Percentiles rank a stretch among this genome's conserved stretches.
These are phyloP conservation scores for Sebastes umbrosus DNA, from an alignment of 2,797 vertebrate genomes.

Conservation along the genomic window DNA sequence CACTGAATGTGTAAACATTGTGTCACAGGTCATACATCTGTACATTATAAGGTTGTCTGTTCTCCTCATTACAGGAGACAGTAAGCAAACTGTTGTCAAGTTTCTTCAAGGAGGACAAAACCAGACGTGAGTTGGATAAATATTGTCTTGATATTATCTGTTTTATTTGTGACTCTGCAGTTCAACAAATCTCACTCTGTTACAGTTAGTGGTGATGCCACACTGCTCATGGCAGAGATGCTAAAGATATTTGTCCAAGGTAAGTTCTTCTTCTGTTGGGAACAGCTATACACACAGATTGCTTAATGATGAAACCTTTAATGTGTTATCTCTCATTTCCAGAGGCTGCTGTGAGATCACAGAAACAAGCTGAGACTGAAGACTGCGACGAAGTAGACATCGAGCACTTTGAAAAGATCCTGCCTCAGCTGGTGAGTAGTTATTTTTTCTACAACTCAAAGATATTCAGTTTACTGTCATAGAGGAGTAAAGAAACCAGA, in stretches of 20 bases:
- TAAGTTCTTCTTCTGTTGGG: constrained; percentile 28
- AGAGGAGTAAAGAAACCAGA: no score
- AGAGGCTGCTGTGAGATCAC: constrained; percentile 81
- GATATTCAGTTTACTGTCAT: no score
- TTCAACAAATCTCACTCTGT: constrained; percentile 1
- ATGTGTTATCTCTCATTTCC: background rate
- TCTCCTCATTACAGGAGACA: constrained; percentile 68
- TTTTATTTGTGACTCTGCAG: background rate
- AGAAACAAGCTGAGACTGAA: constrained; percentile 81
- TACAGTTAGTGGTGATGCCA: constrained; percentile 76
- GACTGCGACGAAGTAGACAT: constrained; percentile 79
- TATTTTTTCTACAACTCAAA: no score
- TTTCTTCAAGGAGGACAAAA: constrained; percentile 82
- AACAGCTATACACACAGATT: no score
- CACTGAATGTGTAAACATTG: background rate
- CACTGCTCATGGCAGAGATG: constrained; percentile 78
- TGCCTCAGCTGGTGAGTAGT: constrained; percentile 82
- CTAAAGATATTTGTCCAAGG: constrained; percentile 82
- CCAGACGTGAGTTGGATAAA: constrained; percentile 71
- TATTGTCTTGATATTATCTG: background rate
- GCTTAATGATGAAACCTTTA: background rate
- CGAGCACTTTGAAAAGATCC: constrained; percentile 85
- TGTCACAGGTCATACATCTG: background rate
- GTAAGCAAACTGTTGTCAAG: constrained; percentile 74
- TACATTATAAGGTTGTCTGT: background rate